Conservation (phyloP, 2,888 invertebrate species). For the Euplagia quadripunctaria region DNA sequence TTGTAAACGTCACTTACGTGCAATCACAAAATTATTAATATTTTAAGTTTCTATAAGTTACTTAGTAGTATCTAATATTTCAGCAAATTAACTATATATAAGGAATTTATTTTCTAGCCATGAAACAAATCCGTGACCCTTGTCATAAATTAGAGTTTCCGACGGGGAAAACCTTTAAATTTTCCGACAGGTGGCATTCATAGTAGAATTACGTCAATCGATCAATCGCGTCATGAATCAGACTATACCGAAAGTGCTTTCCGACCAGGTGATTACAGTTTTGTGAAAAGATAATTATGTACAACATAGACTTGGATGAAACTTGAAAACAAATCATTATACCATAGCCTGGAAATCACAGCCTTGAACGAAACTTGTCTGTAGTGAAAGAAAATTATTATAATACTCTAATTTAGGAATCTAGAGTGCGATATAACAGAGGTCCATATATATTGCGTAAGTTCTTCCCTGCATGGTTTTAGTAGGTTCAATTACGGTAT, state of each 20-base stretch:
- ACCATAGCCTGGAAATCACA: background rate
- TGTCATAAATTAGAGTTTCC: constrained; percentile 20
- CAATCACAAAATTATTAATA: background rate
- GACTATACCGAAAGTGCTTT: background rate
- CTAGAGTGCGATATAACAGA: too few relatives aligned
- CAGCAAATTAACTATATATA: background rate
- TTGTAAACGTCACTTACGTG: background rate
- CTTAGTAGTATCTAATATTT: background rate
- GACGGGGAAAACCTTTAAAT: constrained; percentile 34
- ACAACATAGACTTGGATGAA: background rate
- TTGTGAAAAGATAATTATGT: background rate
- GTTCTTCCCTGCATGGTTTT: background rate
- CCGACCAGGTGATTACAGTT: background rate
- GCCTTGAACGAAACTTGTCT: too few relatives aligned
- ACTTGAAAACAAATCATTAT: background rate
- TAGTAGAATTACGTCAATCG: background rate
- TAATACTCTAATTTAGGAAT: too few relatives aligned
- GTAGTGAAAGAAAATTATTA: too few relatives aligned
- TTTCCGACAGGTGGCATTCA: constrained; percentile 4
- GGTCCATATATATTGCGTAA: too few relatives aligned
- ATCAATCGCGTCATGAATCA: background rate
- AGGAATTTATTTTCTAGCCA: background rate
- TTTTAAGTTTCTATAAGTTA: background rate
- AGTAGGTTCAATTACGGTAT: background rate
- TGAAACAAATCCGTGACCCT: constrained; percentile 11